A percentile compares a stretch with the other conserved stretches of the same genome.
Evolutionary conservation across 1,140 invertebrate genomes (phyloP).

Genomic region (Drosophila malerkotliana): DNA sequence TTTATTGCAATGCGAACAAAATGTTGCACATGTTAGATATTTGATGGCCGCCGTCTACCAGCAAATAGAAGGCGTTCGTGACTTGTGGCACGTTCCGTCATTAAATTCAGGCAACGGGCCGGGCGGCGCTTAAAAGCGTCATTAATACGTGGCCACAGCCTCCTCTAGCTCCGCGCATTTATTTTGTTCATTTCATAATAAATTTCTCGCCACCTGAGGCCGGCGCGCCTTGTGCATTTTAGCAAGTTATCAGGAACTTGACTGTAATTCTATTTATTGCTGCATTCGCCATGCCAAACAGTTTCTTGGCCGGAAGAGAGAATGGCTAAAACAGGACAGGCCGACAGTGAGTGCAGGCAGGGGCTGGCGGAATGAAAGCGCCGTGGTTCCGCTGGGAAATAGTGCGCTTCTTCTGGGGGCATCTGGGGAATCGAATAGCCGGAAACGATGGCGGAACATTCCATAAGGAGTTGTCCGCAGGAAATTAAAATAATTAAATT

Average conservation of each 20-base stretch:
- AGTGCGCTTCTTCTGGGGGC: constrained; percentile 25
- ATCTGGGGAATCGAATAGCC: constrained; percentile 38
- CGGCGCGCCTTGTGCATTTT: constrained; percentile 53
- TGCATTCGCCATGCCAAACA: constrained; percentile 61
- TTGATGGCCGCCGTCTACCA: constrained; percentile 32
- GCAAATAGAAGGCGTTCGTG: constrained; percentile 23
- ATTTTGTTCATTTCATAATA: constrained; percentile 65
- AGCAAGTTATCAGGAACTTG: constrained; percentile 77
- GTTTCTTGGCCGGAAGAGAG: constrained; percentile 23
- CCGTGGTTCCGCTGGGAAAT: constrained; percentile 21
- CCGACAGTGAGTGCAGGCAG: background rate
- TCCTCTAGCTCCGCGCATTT: constrained; percentile 15
- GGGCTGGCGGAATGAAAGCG: constrained; percentile 14
- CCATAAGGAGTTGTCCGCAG: constrained; percentile 15
- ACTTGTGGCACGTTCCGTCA: constrained; percentile 66
- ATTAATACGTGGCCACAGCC: constrained; percentile 48
- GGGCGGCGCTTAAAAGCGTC: constrained; percentile 36
- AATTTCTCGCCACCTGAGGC: constrained; percentile 51
- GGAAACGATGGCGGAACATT: constrained; percentile 12
- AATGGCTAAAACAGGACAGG: constrained; percentile 33
- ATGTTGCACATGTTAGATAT: constrained; percentile 48
- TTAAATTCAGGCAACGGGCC: constrained; percentile 55
- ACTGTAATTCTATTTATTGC: constrained; percentile 80
- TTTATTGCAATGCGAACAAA: constrained; percentile 40
- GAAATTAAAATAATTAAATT: constrained; percentile 43